Evolutionary conservation across 2,888 invertebrate species (phyloP).

Genomic region (Cinara cedri): DNA sequence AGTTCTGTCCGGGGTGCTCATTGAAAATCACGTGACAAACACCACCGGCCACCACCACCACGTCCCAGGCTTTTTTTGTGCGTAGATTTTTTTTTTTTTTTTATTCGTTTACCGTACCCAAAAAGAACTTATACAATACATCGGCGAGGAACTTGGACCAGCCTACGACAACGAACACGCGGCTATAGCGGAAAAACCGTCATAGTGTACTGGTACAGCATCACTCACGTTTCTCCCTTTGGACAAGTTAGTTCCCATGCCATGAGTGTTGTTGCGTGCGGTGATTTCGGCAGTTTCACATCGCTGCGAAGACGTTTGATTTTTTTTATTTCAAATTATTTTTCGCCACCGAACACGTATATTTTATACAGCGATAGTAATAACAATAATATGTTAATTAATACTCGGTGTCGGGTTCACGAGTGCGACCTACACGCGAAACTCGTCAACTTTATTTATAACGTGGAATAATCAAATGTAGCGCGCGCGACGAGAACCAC

Average conservation of each 20-base stretch:
- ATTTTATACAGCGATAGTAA: too few relatives aligned
- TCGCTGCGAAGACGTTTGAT: not conserved
- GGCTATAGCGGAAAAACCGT: not conserved
- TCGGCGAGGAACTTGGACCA: constrained; percentile 1
- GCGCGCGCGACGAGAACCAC: too few relatives aligned
- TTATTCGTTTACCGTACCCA: constrained; percentile 33
- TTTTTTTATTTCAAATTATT: too few relatives aligned
- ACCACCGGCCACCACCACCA: not conserved
- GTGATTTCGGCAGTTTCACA: constrained; percentile 31
- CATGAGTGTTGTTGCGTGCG: constrained; percentile 58
- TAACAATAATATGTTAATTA: too few relatives aligned
- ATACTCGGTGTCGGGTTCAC: too few relatives aligned
- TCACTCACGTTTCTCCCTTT: constrained; percentile 65
- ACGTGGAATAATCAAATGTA: too few relatives aligned
- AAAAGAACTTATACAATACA: constrained; percentile 34
- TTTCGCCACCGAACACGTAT: too few relatives aligned
- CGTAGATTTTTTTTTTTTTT: not conserved
- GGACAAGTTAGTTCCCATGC: constrained; percentile 67
- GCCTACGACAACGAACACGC: not conserved
- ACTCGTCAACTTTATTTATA: too few relatives aligned
- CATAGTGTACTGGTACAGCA: too few relatives aligned
- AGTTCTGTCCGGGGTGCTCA: too few relatives aligned
- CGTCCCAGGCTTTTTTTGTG: not conserved
- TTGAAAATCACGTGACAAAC: not conserved
- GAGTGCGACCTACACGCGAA: too few relatives aligned